These are phyloP conservation scores for Standfussiana lucernea DNA, from an alignment of 2,888 invertebrate species.

Conservation along the genomic window DNA sequence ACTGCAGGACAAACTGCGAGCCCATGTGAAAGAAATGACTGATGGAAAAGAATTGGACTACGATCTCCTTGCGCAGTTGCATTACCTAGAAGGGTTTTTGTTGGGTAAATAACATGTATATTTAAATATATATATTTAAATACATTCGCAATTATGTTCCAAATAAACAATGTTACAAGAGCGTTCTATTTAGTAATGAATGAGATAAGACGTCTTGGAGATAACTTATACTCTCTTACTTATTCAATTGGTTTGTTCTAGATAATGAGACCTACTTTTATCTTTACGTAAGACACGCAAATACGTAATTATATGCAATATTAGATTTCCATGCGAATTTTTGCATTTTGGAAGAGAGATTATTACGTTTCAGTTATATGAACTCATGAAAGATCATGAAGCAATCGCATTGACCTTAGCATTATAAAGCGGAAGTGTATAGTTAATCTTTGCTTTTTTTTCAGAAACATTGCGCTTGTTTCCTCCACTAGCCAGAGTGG, in stretches of 20 bases:
- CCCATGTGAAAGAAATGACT: slow-evolving; percentile 82
- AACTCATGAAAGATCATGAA: not conserved
- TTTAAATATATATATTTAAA: too few species aligned
- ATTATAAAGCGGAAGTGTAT: not conserved
- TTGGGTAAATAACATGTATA: slow-evolving; percentile 76
- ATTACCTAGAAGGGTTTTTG: slow-evolving; percentile 84
- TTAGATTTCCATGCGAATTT: not conserved
- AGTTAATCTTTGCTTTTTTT: slow-evolving; percentile 58
- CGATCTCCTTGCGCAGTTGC: slow-evolving; percentile 80
- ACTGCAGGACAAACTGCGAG: slow-evolving; percentile 85
- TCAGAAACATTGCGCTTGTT: slow-evolving; percentile 91
- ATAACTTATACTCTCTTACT: not conserved
- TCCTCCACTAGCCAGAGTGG: slow-evolving; percentile 89
- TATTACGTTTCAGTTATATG: not conserved
- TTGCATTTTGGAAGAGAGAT: not conserved
- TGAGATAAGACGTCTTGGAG: not conserved
- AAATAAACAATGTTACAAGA: not conserved
- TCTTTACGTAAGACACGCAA: not conserved
- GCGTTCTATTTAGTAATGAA: not conserved
- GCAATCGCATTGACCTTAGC: not conserved
- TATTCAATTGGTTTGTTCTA: slow-evolving; percentile 5
- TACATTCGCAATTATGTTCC: not conserved
- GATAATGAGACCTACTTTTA: not conserved
- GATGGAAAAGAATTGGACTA: slow-evolving; percentile 83
- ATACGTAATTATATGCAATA: not conserved